Percentiles rank a stretch among this genome's conserved stretches.
Evolutionary conservation across 2,113 vertebrate species (phyloP).

Genomic region (Bucco capensis): DNA sequence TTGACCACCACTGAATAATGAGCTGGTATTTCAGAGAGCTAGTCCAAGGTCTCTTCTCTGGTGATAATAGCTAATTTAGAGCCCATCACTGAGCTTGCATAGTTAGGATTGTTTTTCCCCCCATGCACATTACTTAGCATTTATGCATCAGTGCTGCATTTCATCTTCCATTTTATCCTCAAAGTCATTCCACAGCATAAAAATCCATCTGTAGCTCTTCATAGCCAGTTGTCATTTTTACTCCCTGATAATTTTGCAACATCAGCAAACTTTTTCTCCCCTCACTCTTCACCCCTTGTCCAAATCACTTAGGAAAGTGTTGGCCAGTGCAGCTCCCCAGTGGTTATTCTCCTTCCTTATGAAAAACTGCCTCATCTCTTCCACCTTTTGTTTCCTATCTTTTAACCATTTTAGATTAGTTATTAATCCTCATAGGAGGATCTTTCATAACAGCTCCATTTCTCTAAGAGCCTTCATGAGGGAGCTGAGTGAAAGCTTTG

Average conservation of each 20-base stretch:
- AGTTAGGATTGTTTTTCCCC: not conserved
- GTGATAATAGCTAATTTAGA: slow-evolving; percentile 34
- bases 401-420: not conserved
- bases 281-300: not conserved
- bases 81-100: not conserved
- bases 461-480: not conserved
- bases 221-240: not conserved
- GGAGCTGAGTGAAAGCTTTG: not conserved
- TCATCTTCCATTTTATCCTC: not conserved
- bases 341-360: not conserved
- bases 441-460: not conserved
- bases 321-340: not conserved
- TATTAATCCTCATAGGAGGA: not conserved
- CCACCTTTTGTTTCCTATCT: not conserved
- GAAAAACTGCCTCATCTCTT: slow-evolving; percentile 1
- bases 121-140: not conserved
- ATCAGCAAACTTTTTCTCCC: slow-evolving; percentile 6
- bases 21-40: slow-evolving; percentile 21
- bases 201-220: not conserved
- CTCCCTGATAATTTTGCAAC: not conserved
- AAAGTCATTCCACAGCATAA: not conserved
- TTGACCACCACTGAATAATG: slow-evolving; percentile 12
- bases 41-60: slow-evolving; percentile 14
- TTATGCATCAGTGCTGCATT: not conserved
- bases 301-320: not conserved